phyloP scores from a whole-genome alignment of 37 sponge, comb jelly and placozoan genomes.

The Cliona cf. orientalis region DNA sequence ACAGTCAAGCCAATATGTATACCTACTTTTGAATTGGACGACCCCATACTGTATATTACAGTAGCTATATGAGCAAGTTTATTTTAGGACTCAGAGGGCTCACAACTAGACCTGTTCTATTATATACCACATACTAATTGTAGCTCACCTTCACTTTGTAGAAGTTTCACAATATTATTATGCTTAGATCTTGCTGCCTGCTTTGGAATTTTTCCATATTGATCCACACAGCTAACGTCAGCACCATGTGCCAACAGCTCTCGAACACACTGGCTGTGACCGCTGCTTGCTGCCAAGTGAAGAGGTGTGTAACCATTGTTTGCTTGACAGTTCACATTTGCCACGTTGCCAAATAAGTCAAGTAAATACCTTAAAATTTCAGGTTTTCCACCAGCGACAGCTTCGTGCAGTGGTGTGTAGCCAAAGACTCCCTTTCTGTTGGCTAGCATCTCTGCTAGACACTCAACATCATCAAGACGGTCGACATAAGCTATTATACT shows the following conservation, averaged over 20 bases:
- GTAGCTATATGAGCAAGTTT: too few species aligned
- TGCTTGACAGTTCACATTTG: conserved; percentile 68
- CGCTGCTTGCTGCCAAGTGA: conserved; percentile 78
- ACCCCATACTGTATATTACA: background rate
- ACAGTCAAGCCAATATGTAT: too few species aligned
- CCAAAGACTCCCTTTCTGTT: conserved; percentile 82
- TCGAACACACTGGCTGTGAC: conserved; percentile 72
- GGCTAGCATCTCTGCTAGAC: conserved; percentile 38
- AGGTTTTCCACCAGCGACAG: conserved; percentile 61
- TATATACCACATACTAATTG: background rate
- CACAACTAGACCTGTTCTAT: too few species aligned
- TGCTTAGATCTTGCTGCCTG: conserved; percentile 73
- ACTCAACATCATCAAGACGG: background rate
- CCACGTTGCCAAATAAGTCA: conserved; percentile 27
- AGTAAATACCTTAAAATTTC: conserved; percentile 60
- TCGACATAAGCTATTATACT: conserved; percentile 56
- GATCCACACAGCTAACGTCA: conserved; percentile 66
- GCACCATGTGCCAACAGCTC: conserved; percentile 61
- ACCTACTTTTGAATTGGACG: too few species aligned
- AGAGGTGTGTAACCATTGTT: conserved; percentile 88
- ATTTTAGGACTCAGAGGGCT: too few species aligned
- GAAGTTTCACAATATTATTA: conserved; percentile 36
- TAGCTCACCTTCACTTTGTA: conserved; percentile 61
- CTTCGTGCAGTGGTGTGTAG: conserved; percentile 89
- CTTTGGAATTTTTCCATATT: conserved; percentile 81